Percentiles rank a stretch among this genome's conserved stretches.
phyloP scores from a whole-genome alignment of 2,113 vertebrate genomes.

The Sylvilagus bachmani region DNA sequence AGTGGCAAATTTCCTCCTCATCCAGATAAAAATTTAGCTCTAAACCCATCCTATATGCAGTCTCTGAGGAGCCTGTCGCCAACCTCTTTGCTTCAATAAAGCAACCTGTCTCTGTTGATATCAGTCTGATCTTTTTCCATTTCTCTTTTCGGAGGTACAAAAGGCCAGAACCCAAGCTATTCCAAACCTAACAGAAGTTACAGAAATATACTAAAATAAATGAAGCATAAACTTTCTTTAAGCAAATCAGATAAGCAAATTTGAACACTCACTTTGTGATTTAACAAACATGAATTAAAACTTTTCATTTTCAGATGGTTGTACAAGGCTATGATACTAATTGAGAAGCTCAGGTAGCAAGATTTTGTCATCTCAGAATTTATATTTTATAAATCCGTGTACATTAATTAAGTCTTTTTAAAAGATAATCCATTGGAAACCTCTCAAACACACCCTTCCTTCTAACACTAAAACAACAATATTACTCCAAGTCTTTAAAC shows the following conservation, averaged over 20 bases:
- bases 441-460: not conserved
- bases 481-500: not conserved
- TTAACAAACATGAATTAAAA: not conserved
- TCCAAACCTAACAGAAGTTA: not conserved
- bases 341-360: not conserved
- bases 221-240: not conserved
- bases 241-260: not conserved
- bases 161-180: too few relatives aligned
- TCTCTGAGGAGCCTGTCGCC: too few relatives aligned
- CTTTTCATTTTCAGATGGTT: not conserved
- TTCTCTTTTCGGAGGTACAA: too few relatives aligned
- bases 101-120: too few relatives aligned
- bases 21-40: too few relatives aligned
- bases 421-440: not conserved
- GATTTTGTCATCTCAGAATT: not conserved
- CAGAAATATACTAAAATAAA: not conserved
- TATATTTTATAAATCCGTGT: constrained; percentile 56
- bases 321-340: not conserved
- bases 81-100: too few relatives aligned
- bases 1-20: too few relatives aligned
- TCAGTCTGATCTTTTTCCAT: too few relatives aligned
- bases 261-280: not conserved
- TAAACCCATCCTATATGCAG: too few relatives aligned
- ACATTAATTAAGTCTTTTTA: not conserved
- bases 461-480: constrained; percentile 47